phyloP scores from a whole-genome alignment of 2,113 vertebrate species.

The Hemiscyllium ocellatum region DNA sequence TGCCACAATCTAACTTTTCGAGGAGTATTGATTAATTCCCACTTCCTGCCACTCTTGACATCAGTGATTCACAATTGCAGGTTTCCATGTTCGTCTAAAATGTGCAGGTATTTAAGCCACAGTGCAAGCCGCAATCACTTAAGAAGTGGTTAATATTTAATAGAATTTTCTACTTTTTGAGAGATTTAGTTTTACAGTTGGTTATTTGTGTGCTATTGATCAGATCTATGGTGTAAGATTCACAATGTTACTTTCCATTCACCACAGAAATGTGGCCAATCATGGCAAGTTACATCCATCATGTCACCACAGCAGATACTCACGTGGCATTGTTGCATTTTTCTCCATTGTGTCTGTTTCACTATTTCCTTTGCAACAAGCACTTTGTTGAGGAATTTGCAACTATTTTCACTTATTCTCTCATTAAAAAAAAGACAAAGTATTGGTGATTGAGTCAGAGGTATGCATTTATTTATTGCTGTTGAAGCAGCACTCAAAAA shows the following conservation, averaged over 20 bases:
- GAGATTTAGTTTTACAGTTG: neutral
- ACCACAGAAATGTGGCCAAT: neutral
- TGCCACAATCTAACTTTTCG: neutral
- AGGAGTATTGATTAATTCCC: neutral
- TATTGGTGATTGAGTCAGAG: neutral
- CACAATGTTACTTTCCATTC: neutral
- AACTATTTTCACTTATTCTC: neutral
- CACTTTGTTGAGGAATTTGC: neutral
- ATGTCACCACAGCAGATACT: neutral
- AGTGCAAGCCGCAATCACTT: neutral
- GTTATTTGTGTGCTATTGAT: neutral
- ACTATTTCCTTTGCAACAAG: neutral
- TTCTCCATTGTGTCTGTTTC: neutral
- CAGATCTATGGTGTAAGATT: neutral
- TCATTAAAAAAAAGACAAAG: neutral
- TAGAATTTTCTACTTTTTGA: neutral
- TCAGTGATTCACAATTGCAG: neutral
- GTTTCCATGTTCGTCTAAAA: neutral
- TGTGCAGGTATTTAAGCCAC: no score
- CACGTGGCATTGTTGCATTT: neutral
- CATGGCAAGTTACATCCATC: neutral
- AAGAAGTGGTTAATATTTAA: neutral
- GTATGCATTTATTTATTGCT: neutral
- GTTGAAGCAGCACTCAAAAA: neutral
- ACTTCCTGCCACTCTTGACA: neutral